A percentile compares a stretch with the other conserved stretches of the same genome.
Conservation (phyloP, 2,888 invertebrate genomes). For the Mactromeris polynyma region DNA sequence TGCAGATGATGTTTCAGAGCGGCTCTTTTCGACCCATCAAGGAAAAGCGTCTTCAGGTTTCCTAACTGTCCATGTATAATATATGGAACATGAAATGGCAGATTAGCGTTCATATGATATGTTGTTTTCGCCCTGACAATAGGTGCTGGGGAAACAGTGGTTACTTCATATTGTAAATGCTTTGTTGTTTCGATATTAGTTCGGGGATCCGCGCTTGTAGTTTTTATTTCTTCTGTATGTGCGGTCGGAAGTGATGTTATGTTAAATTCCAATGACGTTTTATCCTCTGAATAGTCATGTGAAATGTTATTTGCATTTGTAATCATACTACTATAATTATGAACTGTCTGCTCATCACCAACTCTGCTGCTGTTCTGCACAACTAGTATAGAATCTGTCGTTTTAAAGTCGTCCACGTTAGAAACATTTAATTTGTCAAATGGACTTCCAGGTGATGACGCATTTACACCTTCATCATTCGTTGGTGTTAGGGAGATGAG, state of each 20-base stretch:
- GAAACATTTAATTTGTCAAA: background rate
- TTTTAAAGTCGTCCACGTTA: background rate
- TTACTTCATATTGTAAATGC: background rate
- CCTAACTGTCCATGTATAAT: background rate
- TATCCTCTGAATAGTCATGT: background rate
- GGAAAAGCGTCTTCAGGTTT: background rate
- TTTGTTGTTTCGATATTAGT: background rate
- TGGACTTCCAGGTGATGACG: background rate
- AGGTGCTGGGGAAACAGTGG: background rate
- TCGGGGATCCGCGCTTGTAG: background rate
- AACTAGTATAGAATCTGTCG: background rate
- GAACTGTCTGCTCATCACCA: background rate
- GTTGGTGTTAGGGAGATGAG: background rate
- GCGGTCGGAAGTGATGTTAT: background rate
- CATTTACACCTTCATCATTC: background rate
- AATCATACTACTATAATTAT: background rate
- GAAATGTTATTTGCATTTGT: background rate
- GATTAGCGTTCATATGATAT: background rate
- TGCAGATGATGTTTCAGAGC: background rate
- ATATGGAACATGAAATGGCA: constrained; percentile 5
- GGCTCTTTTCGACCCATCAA: background rate
- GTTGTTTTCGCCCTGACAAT: background rate
- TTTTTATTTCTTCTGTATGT: background rate
- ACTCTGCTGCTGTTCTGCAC: background rate
- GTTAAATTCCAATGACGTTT: background rate